Base-by-base conservation (phyloP, 2,113 vertebrate genomes). In the Cromileptes altivelis region DNA sequence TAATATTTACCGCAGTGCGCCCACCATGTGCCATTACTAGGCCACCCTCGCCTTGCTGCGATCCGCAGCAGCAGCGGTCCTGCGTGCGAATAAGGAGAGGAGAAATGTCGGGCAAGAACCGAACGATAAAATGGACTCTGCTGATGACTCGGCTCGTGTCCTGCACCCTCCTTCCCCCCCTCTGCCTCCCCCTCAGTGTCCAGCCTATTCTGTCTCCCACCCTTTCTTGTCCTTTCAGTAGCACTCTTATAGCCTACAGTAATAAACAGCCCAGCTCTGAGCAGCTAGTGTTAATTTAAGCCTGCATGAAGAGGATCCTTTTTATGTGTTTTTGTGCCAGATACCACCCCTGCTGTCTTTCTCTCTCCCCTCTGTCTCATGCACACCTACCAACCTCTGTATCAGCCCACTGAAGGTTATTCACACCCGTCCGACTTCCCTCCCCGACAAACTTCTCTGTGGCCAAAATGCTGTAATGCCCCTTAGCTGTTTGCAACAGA, bases 401-500 rank as follows among this genome's bases (percentile, higher is more conserved):
- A 90, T 85, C 86, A 80, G 75, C 69, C 67, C 19, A 76, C 81
- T 90, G 67, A 88, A 91, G 91, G 88, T 92, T 88, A 87, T 60
- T 84, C 84, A 82, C 78, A 74, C 83, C 85, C 81, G 58, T 85
- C 80, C 74, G 47, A 64, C 81, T 82, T 87, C 70, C 75, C 71
- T 71, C 78, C 70, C 73, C 10, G 13, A 23, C 55, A 70, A 70
- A 50, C 47, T 52, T 84, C 75, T 72, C 70, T 63, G 62, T 62
- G 68, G 80, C 87, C 88, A 83, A 84, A 91, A 74, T 67, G 90
- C 81, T 94, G 94, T 93, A 95, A 95, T 95, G 95, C 91, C 95
- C 74, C 93, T 93, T 94, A 95, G 96, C 94, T 91, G 92, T 95
- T 95, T 95, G 94, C 93, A 95, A 93, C 93, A 90, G 94, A 96